These are phyloP conservation scores for Dendronephthya gigantea DNA, from an alignment of 64 coral and sea anemone species.

Conservation along the genomic window DNA sequence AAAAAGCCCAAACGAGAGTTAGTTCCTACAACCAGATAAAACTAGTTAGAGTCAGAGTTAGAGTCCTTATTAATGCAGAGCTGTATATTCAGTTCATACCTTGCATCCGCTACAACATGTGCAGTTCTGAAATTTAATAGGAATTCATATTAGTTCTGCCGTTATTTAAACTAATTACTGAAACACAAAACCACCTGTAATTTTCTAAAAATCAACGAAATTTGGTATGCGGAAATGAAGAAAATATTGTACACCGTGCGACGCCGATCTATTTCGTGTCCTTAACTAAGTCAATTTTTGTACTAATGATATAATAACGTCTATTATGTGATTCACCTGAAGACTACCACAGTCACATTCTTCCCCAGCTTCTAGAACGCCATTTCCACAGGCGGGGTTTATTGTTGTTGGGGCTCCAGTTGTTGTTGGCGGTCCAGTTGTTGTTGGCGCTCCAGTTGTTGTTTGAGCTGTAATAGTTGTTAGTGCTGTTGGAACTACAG, in stretches of 20 bases:
- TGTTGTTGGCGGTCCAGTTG: neutral
- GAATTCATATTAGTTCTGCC: too few species aligned
- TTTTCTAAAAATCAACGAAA: neutral
- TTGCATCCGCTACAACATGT: neutral
- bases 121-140: neutral
- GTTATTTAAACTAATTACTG: too few species aligned
- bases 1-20: neutral
- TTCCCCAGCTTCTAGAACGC: neutral
- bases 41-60: too few species aligned
- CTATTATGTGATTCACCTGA: neutral
- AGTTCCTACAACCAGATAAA: too few species aligned
- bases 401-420: too few species aligned
- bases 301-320: neutral
- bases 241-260: too few species aligned
- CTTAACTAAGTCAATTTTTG: neutral
- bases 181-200: too few species aligned
- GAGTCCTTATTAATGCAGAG: too few species aligned
- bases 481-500: neutral
- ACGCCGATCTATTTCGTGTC: too few species aligned
- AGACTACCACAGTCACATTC: neutral
- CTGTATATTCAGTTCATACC: neutral
- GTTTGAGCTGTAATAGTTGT: neutral
- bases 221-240: neutral
- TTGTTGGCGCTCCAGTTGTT: neutral
- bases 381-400: neutral